These are phyloP conservation scores for Butorides virescens DNA, from an alignment of 2,113 vertebrate species.

Conservation along the genomic window DNA sequence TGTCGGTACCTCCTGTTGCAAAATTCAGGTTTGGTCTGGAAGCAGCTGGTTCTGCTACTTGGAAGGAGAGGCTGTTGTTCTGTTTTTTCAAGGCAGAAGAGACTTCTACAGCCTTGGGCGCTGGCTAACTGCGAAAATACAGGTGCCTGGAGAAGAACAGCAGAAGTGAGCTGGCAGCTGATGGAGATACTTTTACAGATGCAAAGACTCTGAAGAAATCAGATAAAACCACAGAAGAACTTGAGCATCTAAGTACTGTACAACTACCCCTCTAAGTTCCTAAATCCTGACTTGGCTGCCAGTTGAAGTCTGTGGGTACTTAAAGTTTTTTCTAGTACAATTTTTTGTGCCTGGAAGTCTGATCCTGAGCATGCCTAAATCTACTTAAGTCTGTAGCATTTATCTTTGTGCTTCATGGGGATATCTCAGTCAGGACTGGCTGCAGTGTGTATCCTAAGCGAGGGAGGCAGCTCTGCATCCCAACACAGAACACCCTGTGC, in stretches of 20 bases:
- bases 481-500: background rate
- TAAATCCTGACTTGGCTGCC: background rate
- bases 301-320: background rate
- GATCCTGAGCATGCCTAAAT: background rate
- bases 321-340: background rate
- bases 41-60: background rate
- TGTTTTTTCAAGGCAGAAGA: background rate
- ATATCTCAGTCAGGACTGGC: background rate
- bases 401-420: conserved; percentile 1
- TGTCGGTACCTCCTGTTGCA: background rate
- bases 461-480: background rate
- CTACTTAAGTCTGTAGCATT: background rate
- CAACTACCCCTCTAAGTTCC: background rate
- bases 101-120: background rate
- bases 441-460: background rate
- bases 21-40: background rate
- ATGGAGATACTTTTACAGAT: background rate
- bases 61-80: background rate
- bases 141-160: background rate
- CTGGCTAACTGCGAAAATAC: background rate
- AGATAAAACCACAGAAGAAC: background rate
- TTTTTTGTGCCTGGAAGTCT: conserved; percentile 6
- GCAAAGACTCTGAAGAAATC: background rate
- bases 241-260: background rate
- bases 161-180: background rate